Percentiles rank a stretch among this genome's conserved stretches.
phyloP scores from a whole-genome alignment of 2,113 vertebrate species.

The Trichechus manatus region DNA sequence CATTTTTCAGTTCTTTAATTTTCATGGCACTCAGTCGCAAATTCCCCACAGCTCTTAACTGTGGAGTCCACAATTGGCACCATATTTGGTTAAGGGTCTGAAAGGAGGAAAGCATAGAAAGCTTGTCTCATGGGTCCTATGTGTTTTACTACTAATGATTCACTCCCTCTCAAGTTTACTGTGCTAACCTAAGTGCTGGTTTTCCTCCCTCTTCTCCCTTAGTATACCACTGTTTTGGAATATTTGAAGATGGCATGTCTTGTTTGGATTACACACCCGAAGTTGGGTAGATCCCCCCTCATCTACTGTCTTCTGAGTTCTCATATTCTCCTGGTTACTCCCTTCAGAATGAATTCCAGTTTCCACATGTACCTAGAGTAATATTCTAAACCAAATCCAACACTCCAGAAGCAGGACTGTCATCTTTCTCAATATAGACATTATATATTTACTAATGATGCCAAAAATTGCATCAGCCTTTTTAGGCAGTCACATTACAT shows the following conservation, averaged over 20 bases:
- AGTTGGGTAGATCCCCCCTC: background rate
- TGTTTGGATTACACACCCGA: background rate
- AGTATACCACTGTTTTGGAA: background rate
- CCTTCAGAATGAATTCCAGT: background rate
- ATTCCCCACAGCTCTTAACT: slow-evolving; percentile 41
- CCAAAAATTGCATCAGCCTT: background rate
- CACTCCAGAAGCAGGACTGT: background rate
- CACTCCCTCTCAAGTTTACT: no score
- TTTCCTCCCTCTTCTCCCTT: background rate
- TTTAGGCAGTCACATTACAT: background rate
- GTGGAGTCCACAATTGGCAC: background rate
- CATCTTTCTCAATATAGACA: background rate
- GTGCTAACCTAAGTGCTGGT: background rate
- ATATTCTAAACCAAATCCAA: background rate
- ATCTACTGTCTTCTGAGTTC: background rate
- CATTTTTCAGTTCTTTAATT: slow-evolving; percentile 14
- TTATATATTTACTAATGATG: background rate
- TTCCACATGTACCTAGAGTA: background rate
- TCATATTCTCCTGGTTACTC: background rate
- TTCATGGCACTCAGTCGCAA: background rate
- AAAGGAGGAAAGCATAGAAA: background rate
- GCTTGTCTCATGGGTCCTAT: background rate
- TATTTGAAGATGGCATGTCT: background rate
- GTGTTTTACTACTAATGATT: background rate
- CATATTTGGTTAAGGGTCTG: background rate